phyloP scores from a whole-genome alignment of 2,113 vertebrate species.

The Plectropomus leopardus region DNA sequence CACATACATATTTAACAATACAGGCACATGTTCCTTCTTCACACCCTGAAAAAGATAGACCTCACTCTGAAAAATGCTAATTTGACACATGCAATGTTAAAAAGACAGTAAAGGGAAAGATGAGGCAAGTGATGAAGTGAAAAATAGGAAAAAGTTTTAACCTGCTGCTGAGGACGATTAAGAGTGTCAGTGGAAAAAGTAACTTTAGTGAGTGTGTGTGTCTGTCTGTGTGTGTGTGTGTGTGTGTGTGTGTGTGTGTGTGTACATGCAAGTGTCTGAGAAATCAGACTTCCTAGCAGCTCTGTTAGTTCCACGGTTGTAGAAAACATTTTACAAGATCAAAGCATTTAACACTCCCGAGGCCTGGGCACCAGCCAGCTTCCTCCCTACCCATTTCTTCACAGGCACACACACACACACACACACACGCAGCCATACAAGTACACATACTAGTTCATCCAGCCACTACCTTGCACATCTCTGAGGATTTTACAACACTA shows the following conservation, averaged over 20 bases:
- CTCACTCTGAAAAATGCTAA: not conserved
- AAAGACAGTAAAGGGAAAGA: constrained; percentile 9
- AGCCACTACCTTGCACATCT: constrained; percentile 60
- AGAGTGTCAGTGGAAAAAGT: constrained; percentile 32
- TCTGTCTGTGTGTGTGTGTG: constrained; percentile 15
- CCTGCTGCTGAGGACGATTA: constrained; percentile 43
- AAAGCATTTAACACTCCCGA: constrained; percentile 71
- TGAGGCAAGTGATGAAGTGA: constrained; percentile 22
- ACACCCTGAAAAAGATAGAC: not conserved
- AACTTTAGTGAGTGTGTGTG: constrained; percentile 28
- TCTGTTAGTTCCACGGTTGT: constrained; percentile 57
- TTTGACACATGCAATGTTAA: not conserved
- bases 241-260: constrained; percentile 1
- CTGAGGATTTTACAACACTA: constrained; percentile 59
- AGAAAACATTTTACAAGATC: constrained; percentile 77
- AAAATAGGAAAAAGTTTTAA: constrained; percentile 39
- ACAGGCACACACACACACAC: constrained; percentile 27
- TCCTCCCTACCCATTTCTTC: constrained; percentile 10
- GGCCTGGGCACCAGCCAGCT: constrained; percentile 52
- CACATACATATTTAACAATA: not conserved
- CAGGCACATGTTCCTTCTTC: not conserved
- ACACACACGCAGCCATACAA: constrained; percentile 12
- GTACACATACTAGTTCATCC: constrained; percentile 33
- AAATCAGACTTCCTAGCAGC: constrained; percentile 52
- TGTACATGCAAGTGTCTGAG: constrained; percentile 15